Conservation (phyloP, 1,140 invertebrate genomes). For the Centruroides sculpturatus region DNA sequence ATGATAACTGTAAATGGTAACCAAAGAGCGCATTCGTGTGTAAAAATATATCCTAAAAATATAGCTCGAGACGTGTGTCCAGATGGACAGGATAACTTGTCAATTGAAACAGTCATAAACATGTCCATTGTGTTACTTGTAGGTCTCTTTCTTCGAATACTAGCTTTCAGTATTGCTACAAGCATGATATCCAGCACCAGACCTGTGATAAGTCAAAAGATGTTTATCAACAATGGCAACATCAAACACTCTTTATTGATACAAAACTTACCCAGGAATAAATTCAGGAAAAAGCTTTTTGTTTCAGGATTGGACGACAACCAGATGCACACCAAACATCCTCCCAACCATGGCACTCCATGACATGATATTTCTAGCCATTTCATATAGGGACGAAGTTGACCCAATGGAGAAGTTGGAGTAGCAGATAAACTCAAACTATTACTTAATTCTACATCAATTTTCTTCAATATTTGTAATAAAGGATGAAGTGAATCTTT, state of each 20-base stretch:
- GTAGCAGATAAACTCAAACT: slow-evolving; percentile 7
- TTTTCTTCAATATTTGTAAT: neutral
- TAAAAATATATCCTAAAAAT: slow-evolving; percentile 50
- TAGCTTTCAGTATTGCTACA: slow-evolving; percentile 64
- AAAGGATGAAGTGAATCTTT: neutral
- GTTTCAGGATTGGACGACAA: slow-evolving; percentile 44
- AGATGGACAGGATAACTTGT: slow-evolving; percentile 91
- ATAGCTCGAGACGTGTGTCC: slow-evolving; percentile 81
- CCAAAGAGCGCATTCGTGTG: slow-evolving; percentile 31
- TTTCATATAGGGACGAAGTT: slow-evolving; percentile 28
- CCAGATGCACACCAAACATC: slow-evolving; percentile 57
- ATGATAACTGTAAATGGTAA: slow-evolving; percentile 35
- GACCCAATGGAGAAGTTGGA: slow-evolving; percentile 3
- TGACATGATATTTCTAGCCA: slow-evolving; percentile 64
- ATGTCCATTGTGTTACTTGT: slow-evolving; percentile 44
- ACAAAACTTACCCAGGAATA: slow-evolving; percentile 49
- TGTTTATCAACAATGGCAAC: neutral
- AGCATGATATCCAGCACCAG: slow-evolving; percentile 72
- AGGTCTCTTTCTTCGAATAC: slow-evolving; percentile 59
- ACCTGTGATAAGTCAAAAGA: slow-evolving; percentile 41
- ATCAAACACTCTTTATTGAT: slow-evolving; percentile 22
- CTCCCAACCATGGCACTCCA: slow-evolving; percentile 68
- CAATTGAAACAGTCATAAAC: slow-evolving; percentile 46
- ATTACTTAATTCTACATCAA: slow-evolving; percentile 5
- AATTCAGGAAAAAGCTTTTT: slow-evolving; percentile 67